Evolutionary conservation across 2,797 vertebrate species (phyloP).

Genomic region (Rhodeus uyekii): DNA sequence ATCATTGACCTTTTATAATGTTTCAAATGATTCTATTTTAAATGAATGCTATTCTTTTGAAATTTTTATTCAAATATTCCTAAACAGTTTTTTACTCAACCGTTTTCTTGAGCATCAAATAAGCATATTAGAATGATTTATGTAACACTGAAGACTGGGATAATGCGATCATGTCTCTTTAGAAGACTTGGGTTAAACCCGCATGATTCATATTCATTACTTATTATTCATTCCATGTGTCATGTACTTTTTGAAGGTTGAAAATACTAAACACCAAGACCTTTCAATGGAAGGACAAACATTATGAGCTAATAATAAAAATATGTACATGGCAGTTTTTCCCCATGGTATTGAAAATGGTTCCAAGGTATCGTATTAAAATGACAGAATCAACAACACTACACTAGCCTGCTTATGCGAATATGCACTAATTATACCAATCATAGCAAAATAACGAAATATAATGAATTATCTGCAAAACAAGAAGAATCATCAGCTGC

Average conservation of each 20-base stretch:
- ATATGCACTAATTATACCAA: neutral
- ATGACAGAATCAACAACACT: neutral
- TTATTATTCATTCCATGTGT: neutral
- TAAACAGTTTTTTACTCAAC: too few species aligned
- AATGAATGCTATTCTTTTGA: too few species aligned
- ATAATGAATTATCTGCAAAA: neutral
- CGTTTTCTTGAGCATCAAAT: too few species aligned
- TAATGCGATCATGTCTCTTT: neutral
- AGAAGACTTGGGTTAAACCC: neutral
- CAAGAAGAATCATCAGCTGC: neutral
- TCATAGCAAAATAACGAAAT: neutral
- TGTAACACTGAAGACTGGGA: too few species aligned
- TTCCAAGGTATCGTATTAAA: neutral
- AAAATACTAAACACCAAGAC: neutral
- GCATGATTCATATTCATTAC: neutral
- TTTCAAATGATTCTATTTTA: too few species aligned
- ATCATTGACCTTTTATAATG: too few species aligned
- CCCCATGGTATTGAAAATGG: neutral
- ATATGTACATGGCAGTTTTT: neutral
- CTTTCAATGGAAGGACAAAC: neutral
- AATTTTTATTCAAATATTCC: too few species aligned
- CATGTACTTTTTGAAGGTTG: neutral
- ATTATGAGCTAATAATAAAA: neutral
- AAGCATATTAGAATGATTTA: too few species aligned
- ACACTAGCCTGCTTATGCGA: neutral